phyloP scores from a whole-genome alignment of 2,888 invertebrate genomes.

The Conchocele bisecta region DNA sequence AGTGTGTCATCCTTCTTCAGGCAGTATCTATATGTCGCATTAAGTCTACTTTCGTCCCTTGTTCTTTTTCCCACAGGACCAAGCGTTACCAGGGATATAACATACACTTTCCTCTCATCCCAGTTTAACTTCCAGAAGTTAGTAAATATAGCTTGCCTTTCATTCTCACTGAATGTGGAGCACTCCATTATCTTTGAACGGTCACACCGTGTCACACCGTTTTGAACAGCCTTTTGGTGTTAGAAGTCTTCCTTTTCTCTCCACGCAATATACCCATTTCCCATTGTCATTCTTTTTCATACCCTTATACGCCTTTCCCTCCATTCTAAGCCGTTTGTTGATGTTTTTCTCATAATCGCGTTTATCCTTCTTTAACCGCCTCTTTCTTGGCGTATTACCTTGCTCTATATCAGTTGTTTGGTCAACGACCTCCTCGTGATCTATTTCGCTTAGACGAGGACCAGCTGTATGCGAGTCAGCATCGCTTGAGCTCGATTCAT shows the following conservation, averaged over 20 bases:
- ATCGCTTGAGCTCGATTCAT: no score
- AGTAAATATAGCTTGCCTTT: conserved; percentile 5
- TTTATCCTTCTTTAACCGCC: neutral
- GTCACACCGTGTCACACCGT: conserved; percentile 4
- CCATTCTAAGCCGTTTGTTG: conserved; percentile 6
- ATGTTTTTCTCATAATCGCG: neutral
- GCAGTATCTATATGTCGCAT: neutral
- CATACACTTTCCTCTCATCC: conserved; percentile 3
- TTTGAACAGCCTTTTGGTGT: conserved; percentile 7
- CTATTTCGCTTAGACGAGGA: no score
- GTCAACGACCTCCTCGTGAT: conserved; percentile 1
- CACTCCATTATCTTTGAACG: conserved; percentile 1
- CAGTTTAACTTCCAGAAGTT: conserved; percentile 3
- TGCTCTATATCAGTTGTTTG: neutral
- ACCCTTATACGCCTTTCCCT: conserved; percentile 2
- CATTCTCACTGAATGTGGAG: neutral
- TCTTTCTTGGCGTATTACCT: no score
- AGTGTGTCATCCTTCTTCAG: neutral
- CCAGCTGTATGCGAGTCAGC: no score
- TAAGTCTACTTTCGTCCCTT: no score
- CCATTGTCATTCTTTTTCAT: neutral
- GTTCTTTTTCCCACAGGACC: no score
- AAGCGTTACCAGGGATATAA: conserved; percentile 2
- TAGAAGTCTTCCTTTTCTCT: neutral
- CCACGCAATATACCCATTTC: conserved; percentile 1